These are phyloP conservation scores for Trisateles emortualis DNA, from an alignment of 2,888 invertebrate genomes.

Conservation along the genomic window DNA sequence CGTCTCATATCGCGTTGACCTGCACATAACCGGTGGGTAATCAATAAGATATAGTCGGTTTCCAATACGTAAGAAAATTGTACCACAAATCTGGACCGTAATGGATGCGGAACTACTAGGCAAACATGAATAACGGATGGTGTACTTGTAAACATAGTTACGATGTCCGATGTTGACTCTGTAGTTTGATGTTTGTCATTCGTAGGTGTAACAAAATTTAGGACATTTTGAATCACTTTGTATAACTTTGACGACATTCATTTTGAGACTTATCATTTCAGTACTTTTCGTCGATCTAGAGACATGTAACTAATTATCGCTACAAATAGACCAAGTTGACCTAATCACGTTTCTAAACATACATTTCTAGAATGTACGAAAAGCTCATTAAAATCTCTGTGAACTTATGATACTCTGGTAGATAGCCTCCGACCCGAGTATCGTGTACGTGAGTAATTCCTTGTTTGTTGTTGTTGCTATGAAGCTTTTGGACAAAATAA, in stretches of 20 bases:
- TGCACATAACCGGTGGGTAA: not conserved
- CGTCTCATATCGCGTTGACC: not conserved
- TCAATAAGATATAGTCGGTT: not conserved
- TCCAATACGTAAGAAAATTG: not conserved
- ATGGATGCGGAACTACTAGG: conserved; percentile 9
- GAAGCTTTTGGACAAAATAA: conserved; percentile 16
- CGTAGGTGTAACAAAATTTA: too few species aligned
- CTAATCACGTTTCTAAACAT: conserved; percentile 38
- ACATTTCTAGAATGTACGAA: conserved; percentile 54
- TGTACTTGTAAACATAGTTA: conserved; percentile 8
- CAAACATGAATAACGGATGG: conserved; percentile 5
- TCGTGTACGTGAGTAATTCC: conserved; percentile 38
- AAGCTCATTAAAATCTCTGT: conserved; percentile 32
- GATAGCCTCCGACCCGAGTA: conserved; percentile 64
- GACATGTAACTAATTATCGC: not conserved
- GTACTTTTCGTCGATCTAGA: not conserved
- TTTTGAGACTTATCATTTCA: too few species aligned
- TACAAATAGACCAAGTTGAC: conserved; percentile 9
- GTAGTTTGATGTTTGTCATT: not conserved
- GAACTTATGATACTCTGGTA: conserved; percentile 56
- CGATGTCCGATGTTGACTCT: not conserved
- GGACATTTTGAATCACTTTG: too few species aligned
- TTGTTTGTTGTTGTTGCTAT: conserved; percentile 35
- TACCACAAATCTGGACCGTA: not conserved
- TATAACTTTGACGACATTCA: too few species aligned